Percentiles rank a stretch among this genome's conserved stretches.
Conservation (phyloP, 2,113 vertebrate genomes). For the Furnarius figulus region DNA sequence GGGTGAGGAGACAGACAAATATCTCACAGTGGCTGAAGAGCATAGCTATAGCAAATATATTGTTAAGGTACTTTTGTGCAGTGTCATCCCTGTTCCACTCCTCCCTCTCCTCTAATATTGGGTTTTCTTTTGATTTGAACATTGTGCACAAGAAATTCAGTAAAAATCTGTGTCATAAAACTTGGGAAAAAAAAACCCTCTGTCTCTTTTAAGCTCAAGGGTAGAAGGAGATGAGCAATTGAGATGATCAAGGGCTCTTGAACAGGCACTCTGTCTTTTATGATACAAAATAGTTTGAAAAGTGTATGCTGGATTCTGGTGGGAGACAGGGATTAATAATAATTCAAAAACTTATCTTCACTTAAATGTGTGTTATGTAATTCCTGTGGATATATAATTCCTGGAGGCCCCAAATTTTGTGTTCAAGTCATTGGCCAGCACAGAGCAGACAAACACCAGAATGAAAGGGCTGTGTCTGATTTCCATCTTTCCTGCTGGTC, state of each 20-base stretch:
- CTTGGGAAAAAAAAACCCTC: rapidly evolving
- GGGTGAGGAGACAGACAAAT: not conserved
- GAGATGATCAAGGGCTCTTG: not conserved
- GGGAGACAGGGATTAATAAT: rapidly evolving
- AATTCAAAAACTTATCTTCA: not conserved
- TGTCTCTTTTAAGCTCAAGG: not conserved
- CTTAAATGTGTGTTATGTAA: rapidly evolving
- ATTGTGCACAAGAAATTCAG: rapidly evolving
- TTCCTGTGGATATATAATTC: too few species aligned
- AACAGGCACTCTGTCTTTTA: not conserved
- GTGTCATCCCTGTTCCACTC: not conserved
- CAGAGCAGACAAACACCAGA: not conserved
- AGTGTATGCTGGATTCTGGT: not conserved
- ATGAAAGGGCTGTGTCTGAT: rapidly evolving
- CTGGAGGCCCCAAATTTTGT: not conserved
- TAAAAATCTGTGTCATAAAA: not conserved
- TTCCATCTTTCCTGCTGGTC: not conserved
- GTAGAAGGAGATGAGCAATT: not conserved
- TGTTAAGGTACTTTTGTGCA: not conserved
- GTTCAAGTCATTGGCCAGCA: not conserved
- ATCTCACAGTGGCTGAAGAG: not conserved
- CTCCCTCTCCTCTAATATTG: not conserved
- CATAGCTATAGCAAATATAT: not conserved
- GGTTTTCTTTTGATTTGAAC: not conserved
- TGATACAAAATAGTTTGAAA: not conserved